Evolutionary conservation across 2,797 vertebrate species (phyloP).

Genomic region (Paramormyrops hopkinsi): DNA sequence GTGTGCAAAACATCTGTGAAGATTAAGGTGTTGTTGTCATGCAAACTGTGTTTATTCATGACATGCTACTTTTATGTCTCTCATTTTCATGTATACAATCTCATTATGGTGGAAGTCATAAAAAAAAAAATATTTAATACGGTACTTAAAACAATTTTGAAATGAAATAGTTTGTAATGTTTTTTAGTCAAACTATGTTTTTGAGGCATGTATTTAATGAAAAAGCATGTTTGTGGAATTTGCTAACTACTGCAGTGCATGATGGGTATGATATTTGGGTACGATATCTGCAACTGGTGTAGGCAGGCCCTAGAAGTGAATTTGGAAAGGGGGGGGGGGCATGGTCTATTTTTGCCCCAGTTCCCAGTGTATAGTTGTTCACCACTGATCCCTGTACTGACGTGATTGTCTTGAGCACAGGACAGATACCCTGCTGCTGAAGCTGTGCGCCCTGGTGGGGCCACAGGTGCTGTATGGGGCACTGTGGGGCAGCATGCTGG

Average conservation of each 20-base stretch:
- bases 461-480: conserved; percentile 81
- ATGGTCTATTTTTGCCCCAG: neutral
- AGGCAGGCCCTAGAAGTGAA: neutral
- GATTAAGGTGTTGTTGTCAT: neutral
- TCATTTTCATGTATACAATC: neutral
- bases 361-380: neutral
- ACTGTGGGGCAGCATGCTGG: conserved; percentile 83
- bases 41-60: neutral
- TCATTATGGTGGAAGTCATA: neutral
- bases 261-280: neutral
- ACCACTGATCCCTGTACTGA: neutral
- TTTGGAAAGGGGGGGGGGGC: neutral
- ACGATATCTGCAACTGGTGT: neutral
- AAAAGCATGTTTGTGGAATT: neutral
- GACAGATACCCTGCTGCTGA: conserved; percentile 80
- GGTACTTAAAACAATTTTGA: neutral
- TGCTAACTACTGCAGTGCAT: neutral
- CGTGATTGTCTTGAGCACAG: conserved; percentile 46
- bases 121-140: neutral
- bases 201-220: neutral
- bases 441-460: conserved; percentile 78
- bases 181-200: neutral
- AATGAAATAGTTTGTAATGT: neutral
- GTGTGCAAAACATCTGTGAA: neutral
- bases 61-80: neutral